These are phyloP conservation scores for Ceuthmochares aereus DNA, from an alignment of 2,113 vertebrate species.

Conservation along the genomic window DNA sequence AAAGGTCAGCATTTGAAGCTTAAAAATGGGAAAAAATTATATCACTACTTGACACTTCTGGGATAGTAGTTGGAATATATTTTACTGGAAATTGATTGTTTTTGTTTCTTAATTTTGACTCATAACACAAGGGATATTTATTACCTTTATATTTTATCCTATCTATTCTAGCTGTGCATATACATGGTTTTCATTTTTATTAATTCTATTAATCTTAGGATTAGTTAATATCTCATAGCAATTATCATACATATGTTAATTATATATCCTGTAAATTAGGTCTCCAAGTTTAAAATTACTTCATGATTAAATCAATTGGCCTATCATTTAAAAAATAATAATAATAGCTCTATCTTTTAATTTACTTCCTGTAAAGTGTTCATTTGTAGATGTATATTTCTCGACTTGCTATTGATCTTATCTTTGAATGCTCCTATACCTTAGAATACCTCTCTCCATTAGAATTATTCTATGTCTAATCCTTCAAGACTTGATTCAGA, in stretches of 20 bases:
- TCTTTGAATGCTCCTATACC: neutral
- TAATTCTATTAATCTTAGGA: slow-evolving; percentile 14
- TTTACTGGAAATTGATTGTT: neutral
- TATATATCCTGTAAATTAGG: neutral
- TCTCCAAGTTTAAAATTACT: neutral
- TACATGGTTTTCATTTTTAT: neutral
- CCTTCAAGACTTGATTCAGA: neutral
- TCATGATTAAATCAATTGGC: neutral
- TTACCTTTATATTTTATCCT: neutral
- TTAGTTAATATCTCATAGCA: slow-evolving; percentile 12
- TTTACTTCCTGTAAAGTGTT: neutral
- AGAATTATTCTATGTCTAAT: neutral
- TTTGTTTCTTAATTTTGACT: neutral
- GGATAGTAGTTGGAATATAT: neutral
- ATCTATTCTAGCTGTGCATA: neutral
- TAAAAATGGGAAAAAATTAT: neutral
- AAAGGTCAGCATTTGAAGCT: neutral
- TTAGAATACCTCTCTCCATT: neutral
- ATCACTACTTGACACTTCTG: neutral
- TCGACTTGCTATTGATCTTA: neutral
- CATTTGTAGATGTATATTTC: neutral
- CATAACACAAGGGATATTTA: neutral
- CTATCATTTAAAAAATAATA: neutral
- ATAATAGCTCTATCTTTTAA: neutral
- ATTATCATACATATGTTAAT: slow-evolving; percentile 4